phyloP scores from a whole-genome alignment of 2,113 vertebrate genomes.

The Misgurnus mizolepis region DNA sequence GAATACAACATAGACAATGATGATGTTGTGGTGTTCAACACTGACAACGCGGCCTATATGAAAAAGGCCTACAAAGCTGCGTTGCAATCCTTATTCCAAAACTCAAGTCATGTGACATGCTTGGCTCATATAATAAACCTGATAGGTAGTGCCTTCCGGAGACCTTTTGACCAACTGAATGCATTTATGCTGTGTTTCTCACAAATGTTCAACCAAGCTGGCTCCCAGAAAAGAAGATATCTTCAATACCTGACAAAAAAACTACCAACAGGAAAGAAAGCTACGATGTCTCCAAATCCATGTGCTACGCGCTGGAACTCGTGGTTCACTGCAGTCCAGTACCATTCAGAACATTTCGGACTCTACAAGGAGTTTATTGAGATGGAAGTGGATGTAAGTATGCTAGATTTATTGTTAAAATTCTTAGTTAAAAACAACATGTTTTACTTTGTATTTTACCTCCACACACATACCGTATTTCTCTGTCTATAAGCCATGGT shows the following conservation, averaged over 20 bases:
- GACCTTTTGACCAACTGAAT: constrained; percentile 48
- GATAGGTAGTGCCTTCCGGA: constrained; percentile 29
- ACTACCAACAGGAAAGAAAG: constrained; percentile 6
- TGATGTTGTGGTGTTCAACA: constrained; percentile 51
- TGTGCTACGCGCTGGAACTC: constrained; percentile 43
- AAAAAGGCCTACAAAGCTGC: constrained; percentile 42
- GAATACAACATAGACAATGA: constrained; percentile 45
- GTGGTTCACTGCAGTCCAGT: constrained; percentile 17
- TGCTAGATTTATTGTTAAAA: too few species aligned
- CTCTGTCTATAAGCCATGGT: too few species aligned
- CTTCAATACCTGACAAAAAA: constrained; percentile 16
- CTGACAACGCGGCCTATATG: constrained; percentile 52
- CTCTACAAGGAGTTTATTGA: constrained; percentile 44
- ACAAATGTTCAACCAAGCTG: constrained; percentile 40
- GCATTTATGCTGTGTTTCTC: constrained; percentile 43
- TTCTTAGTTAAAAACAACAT: too few species aligned
- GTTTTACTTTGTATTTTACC: too few species aligned
- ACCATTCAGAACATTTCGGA: constrained; percentile 28
- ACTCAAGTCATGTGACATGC: constrained; percentile 43
- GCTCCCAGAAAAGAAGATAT: constrained; percentile 44
- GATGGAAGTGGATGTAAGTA: constrained; percentile 24
- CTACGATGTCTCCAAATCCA: constrained; percentile 42
- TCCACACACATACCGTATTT: too few species aligned
- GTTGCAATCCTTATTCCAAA: constrained; percentile 43
- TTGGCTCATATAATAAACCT: constrained; percentile 50